Percentiles rank a stretch among this genome's conserved stretches.
phyloP scores from a whole-genome alignment of 2,888 invertebrate species.

The Drosophila mulleri region DNA sequence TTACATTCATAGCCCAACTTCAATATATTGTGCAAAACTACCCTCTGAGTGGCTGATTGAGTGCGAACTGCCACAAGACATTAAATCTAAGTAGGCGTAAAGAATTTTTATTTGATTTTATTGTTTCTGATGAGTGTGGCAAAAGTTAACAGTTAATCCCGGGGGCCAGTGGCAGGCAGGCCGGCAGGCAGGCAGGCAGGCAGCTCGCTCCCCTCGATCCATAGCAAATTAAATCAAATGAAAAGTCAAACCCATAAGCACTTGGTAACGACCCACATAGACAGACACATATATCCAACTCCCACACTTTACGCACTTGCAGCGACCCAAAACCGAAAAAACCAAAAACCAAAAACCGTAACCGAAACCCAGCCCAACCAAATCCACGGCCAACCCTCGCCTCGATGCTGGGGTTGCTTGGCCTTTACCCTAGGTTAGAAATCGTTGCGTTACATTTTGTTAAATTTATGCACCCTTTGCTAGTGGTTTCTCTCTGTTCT shows the following conservation, averaged over 20 bases:
- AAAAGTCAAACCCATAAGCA: slow-evolving; percentile 79
- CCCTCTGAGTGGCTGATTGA: slow-evolving; percentile 24
- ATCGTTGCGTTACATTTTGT: slow-evolving; percentile 77
- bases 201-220: slow-evolving; percentile 42
- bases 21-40: slow-evolving; percentile 10
- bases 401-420: slow-evolving; percentile 42
- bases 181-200: background rate
- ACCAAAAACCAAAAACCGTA: slow-evolving; percentile 26
- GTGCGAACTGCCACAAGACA: slow-evolving; percentile 44
- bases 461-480: slow-evolving; percentile 79
- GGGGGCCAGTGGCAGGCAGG: slow-evolving; percentile 28
- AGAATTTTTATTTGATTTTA: slow-evolving; percentile 79
- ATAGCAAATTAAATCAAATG: slow-evolving; percentile 77
- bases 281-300: slow-evolving; percentile 34
- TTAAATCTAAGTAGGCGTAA: slow-evolving; percentile 72
- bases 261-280: slow-evolving; percentile 52
- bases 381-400: slow-evolving; percentile 44
- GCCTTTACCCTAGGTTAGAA: slow-evolving; percentile 58
- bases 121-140: slow-evolving; percentile 73
- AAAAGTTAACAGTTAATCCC: slow-evolving; percentile 73
- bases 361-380: slow-evolving; percentile 32
- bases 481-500: background rate
- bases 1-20: background rate
- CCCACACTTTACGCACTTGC: slow-evolving; percentile 36
- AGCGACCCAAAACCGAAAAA: slow-evolving; percentile 14